Conservation (phyloP, 2,797 vertebrate genomes). For the Gobionotothen gibberifrons region DNA sequence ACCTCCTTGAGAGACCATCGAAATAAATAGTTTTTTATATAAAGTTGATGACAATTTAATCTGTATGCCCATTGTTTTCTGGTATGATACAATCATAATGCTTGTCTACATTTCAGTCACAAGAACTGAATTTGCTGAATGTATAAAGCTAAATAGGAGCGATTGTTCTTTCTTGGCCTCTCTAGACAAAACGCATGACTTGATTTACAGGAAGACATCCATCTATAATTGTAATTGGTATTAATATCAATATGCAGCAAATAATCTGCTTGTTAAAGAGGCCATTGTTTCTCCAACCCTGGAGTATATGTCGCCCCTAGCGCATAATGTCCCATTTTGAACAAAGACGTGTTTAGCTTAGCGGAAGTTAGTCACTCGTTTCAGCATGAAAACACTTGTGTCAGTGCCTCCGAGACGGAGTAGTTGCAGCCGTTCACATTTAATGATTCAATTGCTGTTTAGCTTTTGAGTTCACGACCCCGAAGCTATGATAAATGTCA, state of each 20-base stretch:
- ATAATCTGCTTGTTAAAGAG: conserved; percentile 67
- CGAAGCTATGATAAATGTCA: conserved; percentile 83
- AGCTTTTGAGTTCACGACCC: conserved; percentile 76
- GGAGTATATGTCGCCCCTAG: conserved; percentile 63
- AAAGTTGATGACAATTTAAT: conserved; percentile 20
- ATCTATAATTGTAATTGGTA: conserved; percentile 58
- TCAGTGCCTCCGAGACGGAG: conserved; percentile 68
- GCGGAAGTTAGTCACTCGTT: conserved; percentile 78
- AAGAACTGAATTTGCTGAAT: neutral
- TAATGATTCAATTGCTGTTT: conserved; percentile 78
- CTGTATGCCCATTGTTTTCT: conserved; percentile 22
- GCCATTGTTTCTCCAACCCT: conserved; percentile 58
- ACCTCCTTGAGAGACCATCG: conserved; percentile 11
- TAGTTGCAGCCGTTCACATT: conserved; percentile 70
- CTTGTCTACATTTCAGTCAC: conserved; percentile 8
- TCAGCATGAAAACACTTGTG: conserved; percentile 81
- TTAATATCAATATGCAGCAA: conserved; percentile 68
- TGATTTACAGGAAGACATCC: conserved; percentile 57
- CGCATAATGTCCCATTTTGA: conserved; percentile 74
- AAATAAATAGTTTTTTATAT: conserved; percentile 17
- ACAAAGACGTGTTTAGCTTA: conserved; percentile 76
- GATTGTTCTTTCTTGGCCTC: conserved; percentile 41
- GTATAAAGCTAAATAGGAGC: conserved; percentile 35
- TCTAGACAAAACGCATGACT: conserved; percentile 56
- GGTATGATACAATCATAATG: conserved; percentile 2